These are phyloP conservation scores for Glomeris marginata DNA, from an alignment of 2,888 invertebrate genomes.

Conservation along the genomic window DNA sequence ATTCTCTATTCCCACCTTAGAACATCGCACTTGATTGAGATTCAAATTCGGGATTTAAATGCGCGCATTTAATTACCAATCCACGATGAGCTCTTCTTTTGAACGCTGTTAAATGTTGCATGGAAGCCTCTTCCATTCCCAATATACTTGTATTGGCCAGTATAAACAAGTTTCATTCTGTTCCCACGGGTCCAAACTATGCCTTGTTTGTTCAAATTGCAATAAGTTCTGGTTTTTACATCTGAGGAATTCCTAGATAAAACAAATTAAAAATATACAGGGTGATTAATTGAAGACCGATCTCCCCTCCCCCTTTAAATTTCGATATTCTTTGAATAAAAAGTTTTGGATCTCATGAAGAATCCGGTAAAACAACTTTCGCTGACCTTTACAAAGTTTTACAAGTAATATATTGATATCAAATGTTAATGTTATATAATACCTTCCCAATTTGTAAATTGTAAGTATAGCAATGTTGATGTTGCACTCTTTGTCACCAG, in stretches of 20 bases:
- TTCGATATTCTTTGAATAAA: not conserved
- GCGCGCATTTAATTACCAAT: too few species aligned
- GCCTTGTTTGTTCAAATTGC: conserved; percentile 21
- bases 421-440: conserved; percentile 1
- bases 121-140: conserved; percentile 23
- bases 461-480: conserved; percentile 18
- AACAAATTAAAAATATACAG: not conserved
- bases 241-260: not conserved
- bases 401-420: not conserved
- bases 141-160: conserved; percentile 18
- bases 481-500: conserved; percentile 20
- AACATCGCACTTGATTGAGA: too few species aligned
- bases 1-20: not conserved
- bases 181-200: conserved; percentile 17
- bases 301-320: not conserved
- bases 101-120: conserved; percentile 18
- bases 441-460: conserved; percentile 17
- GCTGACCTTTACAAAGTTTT: too few species aligned
- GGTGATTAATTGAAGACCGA: not conserved
- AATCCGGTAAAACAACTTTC: too few species aligned
- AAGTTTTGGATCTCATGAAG: too few species aligned
- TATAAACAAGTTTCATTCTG: conserved; percentile 17
- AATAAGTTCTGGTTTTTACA: conserved; percentile 8
- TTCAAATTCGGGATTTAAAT: too few species aligned
- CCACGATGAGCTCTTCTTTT: conserved; percentile 2